phyloP scores from a whole-genome alignment of 2,888 invertebrate species.

The Sesamia inferens region DNA sequence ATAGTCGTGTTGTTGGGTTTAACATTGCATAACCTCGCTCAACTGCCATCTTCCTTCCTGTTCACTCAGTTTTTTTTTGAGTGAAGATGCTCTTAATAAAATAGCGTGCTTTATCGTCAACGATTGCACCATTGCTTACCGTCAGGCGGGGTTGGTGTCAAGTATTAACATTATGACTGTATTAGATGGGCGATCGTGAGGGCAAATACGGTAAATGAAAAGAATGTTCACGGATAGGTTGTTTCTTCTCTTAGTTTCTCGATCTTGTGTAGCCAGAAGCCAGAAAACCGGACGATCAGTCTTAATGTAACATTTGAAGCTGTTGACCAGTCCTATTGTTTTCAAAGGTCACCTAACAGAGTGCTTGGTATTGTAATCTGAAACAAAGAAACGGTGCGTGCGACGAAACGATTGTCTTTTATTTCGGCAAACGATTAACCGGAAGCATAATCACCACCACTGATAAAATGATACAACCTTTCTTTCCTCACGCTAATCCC shows the following conservation, averaged over 20 bases:
- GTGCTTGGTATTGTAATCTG: not conserved
- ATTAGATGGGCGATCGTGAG: not conserved
- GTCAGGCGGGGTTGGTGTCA: too few relatives aligned
- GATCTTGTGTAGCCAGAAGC: not conserved
- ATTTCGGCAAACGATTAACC: not conserved
- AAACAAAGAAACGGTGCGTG: not conserved
- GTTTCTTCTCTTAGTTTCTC: not conserved
- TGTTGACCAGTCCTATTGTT: not conserved
- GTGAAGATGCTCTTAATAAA: too few relatives aligned
- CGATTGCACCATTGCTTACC: too few relatives aligned
- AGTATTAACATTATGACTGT: not conserved
- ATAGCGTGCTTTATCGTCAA: too few relatives aligned
- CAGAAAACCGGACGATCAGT: not conserved
- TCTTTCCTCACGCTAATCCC: slow-evolving; percentile 1
- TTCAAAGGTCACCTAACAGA: not conserved
- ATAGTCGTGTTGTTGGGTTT: too few relatives aligned
- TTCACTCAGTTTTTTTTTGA: too few relatives aligned
- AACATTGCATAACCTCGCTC: too few relatives aligned
- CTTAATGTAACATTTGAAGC: not conserved
- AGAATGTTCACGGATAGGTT: not conserved
- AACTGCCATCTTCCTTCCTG: too few relatives aligned
- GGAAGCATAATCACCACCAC: not conserved
- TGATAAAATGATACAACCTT: not conserved
- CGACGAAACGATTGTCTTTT: not conserved
- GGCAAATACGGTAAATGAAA: not conserved